Conservation (phyloP, 2,888 invertebrate species). For the Lepetodrilus schrolli region DNA sequence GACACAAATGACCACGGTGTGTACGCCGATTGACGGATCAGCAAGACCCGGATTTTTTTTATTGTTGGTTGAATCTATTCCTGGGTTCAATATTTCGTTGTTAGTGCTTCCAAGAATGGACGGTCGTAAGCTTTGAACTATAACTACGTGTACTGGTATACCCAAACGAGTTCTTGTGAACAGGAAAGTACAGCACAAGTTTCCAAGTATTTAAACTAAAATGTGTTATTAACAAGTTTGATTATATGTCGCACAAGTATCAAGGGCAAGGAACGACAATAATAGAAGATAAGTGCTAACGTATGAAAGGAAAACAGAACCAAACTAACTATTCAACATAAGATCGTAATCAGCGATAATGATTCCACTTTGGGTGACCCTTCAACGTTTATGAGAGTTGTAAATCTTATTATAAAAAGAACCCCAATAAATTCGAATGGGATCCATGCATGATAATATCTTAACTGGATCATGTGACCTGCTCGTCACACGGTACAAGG, state of each 20-base stretch:
- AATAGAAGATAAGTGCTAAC: neutral
- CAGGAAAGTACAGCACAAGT: neutral
- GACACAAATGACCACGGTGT: no score
- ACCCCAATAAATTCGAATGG: neutral
- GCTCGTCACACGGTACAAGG: conserved; percentile 1
- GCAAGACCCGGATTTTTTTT: no score
- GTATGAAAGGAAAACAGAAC: neutral
- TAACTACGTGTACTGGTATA: no score
- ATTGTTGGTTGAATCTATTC: no score
- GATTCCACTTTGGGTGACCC: neutral
- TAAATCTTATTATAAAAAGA: no score
- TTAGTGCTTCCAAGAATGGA: no score
- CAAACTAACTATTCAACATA: neutral
- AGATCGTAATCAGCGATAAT: neutral
- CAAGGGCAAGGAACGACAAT: neutral
- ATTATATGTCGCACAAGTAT: no score
- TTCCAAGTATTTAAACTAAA: neutral
- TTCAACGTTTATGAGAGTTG: neutral
- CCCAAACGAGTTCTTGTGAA: no score
- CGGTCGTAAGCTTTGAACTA: no score
- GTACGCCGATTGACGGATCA: no score
- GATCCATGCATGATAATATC: neutral
- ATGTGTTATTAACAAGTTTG: no score
- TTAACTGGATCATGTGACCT: neutral
- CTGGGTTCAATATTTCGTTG: no score